Percentiles rank a stretch among this genome's conserved stretches.
Conservation (phyloP, 2,113 vertebrate species). For the Chamaea fasciata region DNA sequence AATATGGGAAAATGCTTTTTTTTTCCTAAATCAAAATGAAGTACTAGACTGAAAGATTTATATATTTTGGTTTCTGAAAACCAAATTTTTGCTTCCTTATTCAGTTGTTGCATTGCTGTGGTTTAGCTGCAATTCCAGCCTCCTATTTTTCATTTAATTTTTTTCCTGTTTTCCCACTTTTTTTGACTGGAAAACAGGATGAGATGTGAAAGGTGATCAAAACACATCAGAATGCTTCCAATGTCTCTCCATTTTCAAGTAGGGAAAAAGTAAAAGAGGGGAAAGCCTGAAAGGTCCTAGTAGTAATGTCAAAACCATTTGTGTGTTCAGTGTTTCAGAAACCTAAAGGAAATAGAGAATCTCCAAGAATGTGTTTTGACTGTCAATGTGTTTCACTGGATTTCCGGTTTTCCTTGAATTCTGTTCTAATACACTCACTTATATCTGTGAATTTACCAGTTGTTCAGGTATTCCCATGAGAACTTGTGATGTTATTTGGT, state of each 20-base stretch:
- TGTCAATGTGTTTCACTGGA: background rate
- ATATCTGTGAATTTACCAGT: background rate
- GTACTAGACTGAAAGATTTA: background rate
- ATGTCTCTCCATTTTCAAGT: background rate
- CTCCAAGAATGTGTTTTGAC: background rate
- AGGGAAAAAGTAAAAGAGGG: background rate
- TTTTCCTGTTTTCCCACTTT: background rate
- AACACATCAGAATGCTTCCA: background rate
- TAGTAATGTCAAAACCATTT: background rate
- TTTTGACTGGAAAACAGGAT: background rate
- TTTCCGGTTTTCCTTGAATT: background rate
- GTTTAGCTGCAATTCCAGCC: background rate
- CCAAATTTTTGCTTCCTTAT: background rate
- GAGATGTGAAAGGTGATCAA: background rate
- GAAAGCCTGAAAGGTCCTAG: background rate
- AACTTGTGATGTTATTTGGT: background rate
- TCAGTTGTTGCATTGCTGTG: background rate
- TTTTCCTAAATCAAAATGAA: background rate
- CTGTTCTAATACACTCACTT: background rate
- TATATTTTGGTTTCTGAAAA: constrained; percentile 8
- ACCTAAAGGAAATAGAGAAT: background rate
- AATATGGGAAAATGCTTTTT: background rate
- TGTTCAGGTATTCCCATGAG: background rate
- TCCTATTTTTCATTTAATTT: background rate
- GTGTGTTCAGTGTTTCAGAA: background rate